Evolutionary conservation across 1,140 invertebrate species (phyloP).

Genomic region (Acyrthosiphon pisum): DNA sequence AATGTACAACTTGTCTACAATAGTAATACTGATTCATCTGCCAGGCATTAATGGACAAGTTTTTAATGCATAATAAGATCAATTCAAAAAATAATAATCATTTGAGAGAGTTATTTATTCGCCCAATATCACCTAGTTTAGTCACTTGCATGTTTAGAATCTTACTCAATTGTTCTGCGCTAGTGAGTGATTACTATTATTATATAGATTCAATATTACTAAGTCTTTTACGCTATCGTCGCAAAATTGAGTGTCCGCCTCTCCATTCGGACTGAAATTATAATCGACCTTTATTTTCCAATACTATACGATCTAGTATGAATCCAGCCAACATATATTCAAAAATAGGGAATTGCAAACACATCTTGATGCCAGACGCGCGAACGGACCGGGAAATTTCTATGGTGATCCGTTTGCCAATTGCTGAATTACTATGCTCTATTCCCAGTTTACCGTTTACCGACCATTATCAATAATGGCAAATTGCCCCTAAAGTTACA

Average conservation of each 20-base stretch:
- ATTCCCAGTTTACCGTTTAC: background rate
- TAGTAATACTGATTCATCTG: background rate
- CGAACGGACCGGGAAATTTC: background rate
- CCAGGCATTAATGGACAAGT: background rate
- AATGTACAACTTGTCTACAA: no score
- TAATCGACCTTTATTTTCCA: background rate
- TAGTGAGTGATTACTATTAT: background rate
- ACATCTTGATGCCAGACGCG: background rate
- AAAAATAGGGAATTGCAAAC: background rate
- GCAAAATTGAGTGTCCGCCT: background rate
- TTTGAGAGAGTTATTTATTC: no score
- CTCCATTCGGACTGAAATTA: background rate
- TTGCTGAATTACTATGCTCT: background rate
- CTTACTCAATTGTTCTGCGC: fast-evolving
- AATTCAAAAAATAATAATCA: background rate
- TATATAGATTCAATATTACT: background rate
- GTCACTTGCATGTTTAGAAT: background rate
- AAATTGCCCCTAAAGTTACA: background rate
- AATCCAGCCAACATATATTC: background rate
- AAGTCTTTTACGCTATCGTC: background rate
- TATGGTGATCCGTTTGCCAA: background rate
- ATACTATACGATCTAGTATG: background rate
- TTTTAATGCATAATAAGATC: background rate
- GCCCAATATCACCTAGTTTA: background rate
- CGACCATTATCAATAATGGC: background rate